Conservation (phyloP, 2,113 vertebrate genomes). For the Plestiodon gilberti region DNA sequence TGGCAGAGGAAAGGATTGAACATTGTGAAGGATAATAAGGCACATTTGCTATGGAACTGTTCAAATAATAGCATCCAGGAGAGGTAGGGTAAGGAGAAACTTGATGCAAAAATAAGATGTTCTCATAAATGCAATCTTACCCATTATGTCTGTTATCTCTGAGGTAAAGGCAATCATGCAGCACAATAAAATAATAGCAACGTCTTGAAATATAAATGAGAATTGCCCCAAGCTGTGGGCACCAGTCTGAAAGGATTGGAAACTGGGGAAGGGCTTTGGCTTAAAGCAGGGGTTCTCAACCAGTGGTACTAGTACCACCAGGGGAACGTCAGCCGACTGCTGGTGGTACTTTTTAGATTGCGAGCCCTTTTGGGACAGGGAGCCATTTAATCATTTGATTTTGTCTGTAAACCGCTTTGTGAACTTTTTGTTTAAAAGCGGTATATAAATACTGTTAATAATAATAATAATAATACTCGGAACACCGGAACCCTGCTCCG, state of each 20-base stretch:
- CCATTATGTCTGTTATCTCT: conserved; percentile 53
- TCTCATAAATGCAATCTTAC: conserved; percentile 46
- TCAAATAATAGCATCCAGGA: conserved; percentile 64
- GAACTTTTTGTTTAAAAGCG: too few relatives aligned
- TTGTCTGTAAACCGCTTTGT: too few relatives aligned
- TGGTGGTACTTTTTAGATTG: too few relatives aligned
- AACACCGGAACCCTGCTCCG: too few relatives aligned
- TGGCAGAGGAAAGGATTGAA: conserved; percentile 59
- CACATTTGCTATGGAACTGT: conserved; percentile 59
- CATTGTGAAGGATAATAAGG: conserved; percentile 62
- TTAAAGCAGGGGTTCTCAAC: too few relatives aligned
- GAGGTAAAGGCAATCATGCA: conserved; percentile 62
- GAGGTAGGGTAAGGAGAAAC: conserved; percentile 52
- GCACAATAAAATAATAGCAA: conserved; percentile 66
- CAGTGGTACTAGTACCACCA: too few relatives aligned
- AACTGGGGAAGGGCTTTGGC: too few relatives aligned
- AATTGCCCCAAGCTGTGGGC: not conserved
- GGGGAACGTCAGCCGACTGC: too few relatives aligned
- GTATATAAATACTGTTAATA: too few relatives aligned
- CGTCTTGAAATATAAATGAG: not conserved
- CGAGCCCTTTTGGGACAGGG: too few relatives aligned
- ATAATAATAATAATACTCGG: too few relatives aligned
- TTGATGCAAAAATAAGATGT: conserved; percentile 62
- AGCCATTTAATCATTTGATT: too few relatives aligned
- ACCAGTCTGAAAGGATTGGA: not conserved